A percentile compares a stretch with the other conserved stretches of the same genome.
These are phyloP conservation scores for Drosophila micromelanica DNA, from an alignment of 1,140 invertebrate species.

Conservation along the genomic window DNA sequence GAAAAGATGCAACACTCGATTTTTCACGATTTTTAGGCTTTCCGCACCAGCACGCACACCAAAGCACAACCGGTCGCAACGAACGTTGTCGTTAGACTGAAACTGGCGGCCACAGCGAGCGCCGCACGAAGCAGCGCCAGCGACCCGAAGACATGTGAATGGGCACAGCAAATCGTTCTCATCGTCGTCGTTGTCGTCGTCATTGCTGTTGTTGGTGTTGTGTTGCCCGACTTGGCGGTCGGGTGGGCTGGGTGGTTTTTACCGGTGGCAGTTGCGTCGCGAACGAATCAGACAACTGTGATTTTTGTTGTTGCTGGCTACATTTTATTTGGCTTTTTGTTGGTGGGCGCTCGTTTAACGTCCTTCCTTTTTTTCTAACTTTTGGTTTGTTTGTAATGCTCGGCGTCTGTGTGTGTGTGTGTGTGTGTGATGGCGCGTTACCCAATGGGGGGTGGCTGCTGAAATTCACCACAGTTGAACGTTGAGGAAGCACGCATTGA, in stretches of 20 bases:
- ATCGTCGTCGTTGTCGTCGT: slow-evolving; percentile 13
- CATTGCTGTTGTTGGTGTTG: slow-evolving; percentile 19
- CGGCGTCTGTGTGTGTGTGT: slow-evolving; percentile 24
- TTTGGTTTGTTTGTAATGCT: slow-evolving; percentile 40
- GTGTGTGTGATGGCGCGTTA: slow-evolving; percentile 41
- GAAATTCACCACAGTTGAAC: slow-evolving; percentile 66
- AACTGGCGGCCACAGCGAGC: slow-evolving; percentile 20
- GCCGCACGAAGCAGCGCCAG: slow-evolving; percentile 40
- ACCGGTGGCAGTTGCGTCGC: slow-evolving; percentile 65
- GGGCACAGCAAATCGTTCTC: slow-evolving; percentile 62
- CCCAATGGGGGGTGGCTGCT: slow-evolving; percentile 70
- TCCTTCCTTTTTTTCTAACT: slow-evolving; percentile 69
- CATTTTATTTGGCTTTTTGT: slow-evolving; percentile 81
- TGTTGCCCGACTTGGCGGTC: slow-evolving; percentile 14
- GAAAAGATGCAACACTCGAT: slow-evolving; percentile 12
- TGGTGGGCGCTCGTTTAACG: slow-evolving; percentile 55
- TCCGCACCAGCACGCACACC: background rate
- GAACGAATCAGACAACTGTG: slow-evolving; percentile 84
- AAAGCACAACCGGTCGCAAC: slow-evolving; percentile 61
- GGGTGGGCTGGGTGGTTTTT: slow-evolving; percentile 31
- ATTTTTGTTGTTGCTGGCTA: slow-evolving; percentile 77
- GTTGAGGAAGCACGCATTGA: slow-evolving; percentile 39
- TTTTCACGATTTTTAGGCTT: background rate
- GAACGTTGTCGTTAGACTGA: slow-evolving; percentile 73
- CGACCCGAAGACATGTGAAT: slow-evolving; percentile 52